Evolutionary conservation across 2,888 invertebrate species (phyloP).

Genomic region (Muscina levida): DNA sequence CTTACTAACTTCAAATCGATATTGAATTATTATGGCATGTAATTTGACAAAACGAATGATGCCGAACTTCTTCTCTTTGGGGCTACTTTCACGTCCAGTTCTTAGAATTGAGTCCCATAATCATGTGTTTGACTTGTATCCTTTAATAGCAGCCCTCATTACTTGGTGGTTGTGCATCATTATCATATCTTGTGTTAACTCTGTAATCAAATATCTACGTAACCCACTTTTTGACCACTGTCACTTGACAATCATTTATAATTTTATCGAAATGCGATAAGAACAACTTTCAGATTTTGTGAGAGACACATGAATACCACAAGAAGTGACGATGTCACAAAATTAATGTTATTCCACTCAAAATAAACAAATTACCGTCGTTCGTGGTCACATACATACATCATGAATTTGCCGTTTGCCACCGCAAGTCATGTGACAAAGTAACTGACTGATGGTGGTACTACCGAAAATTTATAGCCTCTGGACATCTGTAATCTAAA

Average conservation of each 20-base stretch:
- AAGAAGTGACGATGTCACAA: conserved; percentile 50
- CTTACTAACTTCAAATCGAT: no score
- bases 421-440: conserved; percentile 53
- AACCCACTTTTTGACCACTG: neutral
- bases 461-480: conserved; percentile 61
- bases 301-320: conserved; percentile 44
- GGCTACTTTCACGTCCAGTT: no score
- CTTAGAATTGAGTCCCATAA: no score
- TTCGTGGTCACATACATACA: neutral
- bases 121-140: no score
- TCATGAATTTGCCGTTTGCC: neutral
- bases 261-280: neutral
- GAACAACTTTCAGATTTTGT: neutral
- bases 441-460: conserved; percentile 45
- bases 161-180: no score
- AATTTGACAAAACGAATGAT: no score
- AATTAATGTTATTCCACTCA: conserved; percentile 25
- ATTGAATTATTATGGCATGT: no score
- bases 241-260: conserved; percentile 15
- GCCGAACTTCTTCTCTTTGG: no score
- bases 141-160: no score
- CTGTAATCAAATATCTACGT: no score
- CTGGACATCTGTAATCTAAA: conserved; percentile 43
- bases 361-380: neutral
- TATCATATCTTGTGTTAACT: no score